Evolutionary conservation across 2,113 vertebrate genomes (phyloP).

Genomic region (Oxyura jamaicensis): DNA sequence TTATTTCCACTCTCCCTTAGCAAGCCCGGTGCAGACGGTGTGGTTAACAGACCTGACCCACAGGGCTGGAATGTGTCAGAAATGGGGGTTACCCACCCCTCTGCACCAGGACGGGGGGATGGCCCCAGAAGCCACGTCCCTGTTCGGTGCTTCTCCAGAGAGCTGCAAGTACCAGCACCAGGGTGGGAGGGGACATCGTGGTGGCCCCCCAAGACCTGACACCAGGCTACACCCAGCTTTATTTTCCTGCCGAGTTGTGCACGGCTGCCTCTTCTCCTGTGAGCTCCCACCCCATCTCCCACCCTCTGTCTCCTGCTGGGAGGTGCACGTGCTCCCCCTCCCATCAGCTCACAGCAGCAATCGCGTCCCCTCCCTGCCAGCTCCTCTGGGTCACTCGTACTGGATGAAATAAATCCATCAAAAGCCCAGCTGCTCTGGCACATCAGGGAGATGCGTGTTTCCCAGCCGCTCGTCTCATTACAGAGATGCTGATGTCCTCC

Average conservation of each 20-base stretch:
- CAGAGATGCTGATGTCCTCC: not conserved
- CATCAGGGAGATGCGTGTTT: not conserved
- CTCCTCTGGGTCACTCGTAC: not conserved
- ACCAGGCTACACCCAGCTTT: fast-evolving
- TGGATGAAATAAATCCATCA: not conserved
- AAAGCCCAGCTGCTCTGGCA: not conserved
- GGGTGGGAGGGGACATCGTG: no score
- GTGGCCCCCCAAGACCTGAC: fast-evolving
- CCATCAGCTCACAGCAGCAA: not conserved
- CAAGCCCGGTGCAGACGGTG: fast-evolving
- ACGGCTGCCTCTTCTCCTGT: not conserved
- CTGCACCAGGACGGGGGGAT: fast-evolving
- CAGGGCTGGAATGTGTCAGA: not conserved
- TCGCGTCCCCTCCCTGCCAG: not conserved
- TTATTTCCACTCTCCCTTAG: not conserved
- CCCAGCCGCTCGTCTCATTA: not conserved
- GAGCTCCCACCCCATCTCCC: not conserved
- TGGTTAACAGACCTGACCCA: not conserved
- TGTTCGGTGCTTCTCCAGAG: not conserved
- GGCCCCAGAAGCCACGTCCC: not conserved
- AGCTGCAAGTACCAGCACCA: not conserved
- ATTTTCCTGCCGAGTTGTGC: not conserved
- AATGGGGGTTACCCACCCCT: not conserved
- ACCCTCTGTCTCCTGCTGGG: not conserved
- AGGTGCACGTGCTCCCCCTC: not conserved